These are phyloP conservation scores for Brachyhypopomus occidentalis DNA, from an alignment of 2,113 vertebrate genomes.

Conservation along the genomic window DNA sequence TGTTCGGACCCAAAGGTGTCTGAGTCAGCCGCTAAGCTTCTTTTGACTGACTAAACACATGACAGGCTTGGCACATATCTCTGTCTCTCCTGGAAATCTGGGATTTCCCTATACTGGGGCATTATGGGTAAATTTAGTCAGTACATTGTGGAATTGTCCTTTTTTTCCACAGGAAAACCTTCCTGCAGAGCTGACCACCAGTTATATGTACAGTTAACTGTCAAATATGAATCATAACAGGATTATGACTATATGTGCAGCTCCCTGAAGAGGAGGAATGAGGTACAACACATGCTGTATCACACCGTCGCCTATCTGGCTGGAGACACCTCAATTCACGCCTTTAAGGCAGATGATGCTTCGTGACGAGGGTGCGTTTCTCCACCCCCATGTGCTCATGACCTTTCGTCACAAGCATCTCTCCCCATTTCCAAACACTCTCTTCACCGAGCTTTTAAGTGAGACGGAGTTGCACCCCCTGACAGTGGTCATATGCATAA, in stretches of 20 bases:
- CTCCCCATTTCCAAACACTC: background rate
- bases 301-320: background rate
- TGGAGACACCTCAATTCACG: background rate
- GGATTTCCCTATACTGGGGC: conserved; percentile 48
- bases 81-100: conserved; percentile 40
- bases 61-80: conserved; percentile 37
- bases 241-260: background rate
- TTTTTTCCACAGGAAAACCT: background rate
- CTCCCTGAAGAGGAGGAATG: background rate
- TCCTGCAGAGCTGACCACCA: too few species aligned
- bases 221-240: background rate
- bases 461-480: background rate
- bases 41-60: conserved; percentile 42
- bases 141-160: background rate
- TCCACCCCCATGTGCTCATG: background rate
- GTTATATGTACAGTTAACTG: background rate
- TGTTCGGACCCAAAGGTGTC: conserved; percentile 42
- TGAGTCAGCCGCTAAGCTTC: conserved; percentile 35
- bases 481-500: background rate
- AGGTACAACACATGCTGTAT: background rate
- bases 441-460: too few species aligned
- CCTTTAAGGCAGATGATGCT: background rate
- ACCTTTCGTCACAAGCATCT: background rate
- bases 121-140: background rate
- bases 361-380: background rate